phyloP scores from a whole-genome alignment of 2,797 vertebrate genomes.

The Anabacerthia variegaticeps region DNA sequence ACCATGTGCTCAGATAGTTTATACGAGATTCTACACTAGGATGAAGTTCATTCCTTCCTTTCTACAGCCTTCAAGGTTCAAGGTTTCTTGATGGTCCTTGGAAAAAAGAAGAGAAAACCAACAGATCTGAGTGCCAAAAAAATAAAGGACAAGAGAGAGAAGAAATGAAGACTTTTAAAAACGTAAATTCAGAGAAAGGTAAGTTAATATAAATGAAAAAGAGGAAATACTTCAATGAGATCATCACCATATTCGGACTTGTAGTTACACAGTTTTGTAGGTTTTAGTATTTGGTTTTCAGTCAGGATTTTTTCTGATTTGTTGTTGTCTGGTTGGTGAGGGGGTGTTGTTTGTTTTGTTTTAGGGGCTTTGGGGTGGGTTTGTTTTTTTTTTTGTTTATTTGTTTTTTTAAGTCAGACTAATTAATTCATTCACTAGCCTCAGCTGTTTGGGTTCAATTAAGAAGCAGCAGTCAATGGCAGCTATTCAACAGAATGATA shows the following conservation, averaged over 20 bases:
- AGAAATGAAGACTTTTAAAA: background rate
- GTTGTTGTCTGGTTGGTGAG: background rate
- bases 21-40: background rate
- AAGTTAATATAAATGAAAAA: background rate
- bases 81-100: background rate
- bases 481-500: background rate
- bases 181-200: background rate
- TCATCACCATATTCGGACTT: background rate
- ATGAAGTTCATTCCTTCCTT: background rate
- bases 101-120: background rate
- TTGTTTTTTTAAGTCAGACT: background rate
- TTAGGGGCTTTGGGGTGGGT: accelerated
- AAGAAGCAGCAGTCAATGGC: background rate
- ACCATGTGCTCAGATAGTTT: background rate
- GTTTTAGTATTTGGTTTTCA: background rate
- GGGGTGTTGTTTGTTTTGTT: background rate
- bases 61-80: background rate
- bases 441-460: background rate
- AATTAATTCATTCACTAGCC: background rate
- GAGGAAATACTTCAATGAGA: background rate
- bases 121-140: background rate
- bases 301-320: background rate
- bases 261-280: background rate
- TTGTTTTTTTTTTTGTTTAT: no score
- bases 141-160: background rate